These are phyloP conservation scores for Lithophane leautieri DNA, from an alignment of 2,888 invertebrate genomes.

Conservation along the genomic window DNA sequence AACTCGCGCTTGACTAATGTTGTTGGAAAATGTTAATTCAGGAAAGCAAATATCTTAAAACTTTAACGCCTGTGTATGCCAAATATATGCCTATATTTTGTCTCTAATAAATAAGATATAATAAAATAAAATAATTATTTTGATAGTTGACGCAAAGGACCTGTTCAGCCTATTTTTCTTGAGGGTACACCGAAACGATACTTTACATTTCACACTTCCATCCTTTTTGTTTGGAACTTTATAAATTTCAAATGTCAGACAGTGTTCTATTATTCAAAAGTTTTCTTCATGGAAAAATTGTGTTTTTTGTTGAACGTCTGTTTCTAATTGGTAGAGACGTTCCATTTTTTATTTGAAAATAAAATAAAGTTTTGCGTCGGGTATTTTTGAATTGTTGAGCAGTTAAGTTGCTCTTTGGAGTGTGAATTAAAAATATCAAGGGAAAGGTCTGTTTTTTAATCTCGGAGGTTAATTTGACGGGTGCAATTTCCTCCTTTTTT, in stretches of 20 bases:
- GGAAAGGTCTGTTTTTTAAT: constrained; percentile 1
- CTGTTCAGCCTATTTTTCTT: constrained; percentile 14
- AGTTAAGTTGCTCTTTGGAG: constrained; percentile 8
- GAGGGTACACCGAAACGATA: not conserved
- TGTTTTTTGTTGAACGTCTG: constrained; percentile 34
- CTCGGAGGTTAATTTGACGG: not conserved
- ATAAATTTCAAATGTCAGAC: constrained; percentile 44
- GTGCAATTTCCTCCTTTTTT: not conserved
- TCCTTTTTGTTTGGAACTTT: constrained; percentile 21
- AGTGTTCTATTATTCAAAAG: constrained; percentile 57
- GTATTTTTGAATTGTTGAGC: constrained; percentile 20
- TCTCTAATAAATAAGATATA: too few relatives aligned
- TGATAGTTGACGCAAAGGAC: constrained; percentile 1
- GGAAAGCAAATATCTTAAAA: not conserved
- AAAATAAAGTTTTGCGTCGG: constrained; percentile 16
- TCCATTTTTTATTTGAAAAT: constrained; percentile 59
- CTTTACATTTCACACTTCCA: constrained; percentile 2
- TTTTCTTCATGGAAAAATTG: constrained; percentile 36
- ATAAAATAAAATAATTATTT: too few relatives aligned
- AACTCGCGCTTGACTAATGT: constrained; percentile 9
- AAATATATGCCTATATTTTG: too few relatives aligned
- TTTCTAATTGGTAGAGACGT: constrained; percentile 56
- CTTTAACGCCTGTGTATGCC: not conserved
- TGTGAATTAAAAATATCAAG: constrained; percentile 31
- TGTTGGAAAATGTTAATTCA: constrained; percentile 10